Percentiles rank a stretch among this genome's conserved stretches.
phyloP scores from a whole-genome alignment of 2,888 invertebrate species.

The Pollenia labialis region DNA sequence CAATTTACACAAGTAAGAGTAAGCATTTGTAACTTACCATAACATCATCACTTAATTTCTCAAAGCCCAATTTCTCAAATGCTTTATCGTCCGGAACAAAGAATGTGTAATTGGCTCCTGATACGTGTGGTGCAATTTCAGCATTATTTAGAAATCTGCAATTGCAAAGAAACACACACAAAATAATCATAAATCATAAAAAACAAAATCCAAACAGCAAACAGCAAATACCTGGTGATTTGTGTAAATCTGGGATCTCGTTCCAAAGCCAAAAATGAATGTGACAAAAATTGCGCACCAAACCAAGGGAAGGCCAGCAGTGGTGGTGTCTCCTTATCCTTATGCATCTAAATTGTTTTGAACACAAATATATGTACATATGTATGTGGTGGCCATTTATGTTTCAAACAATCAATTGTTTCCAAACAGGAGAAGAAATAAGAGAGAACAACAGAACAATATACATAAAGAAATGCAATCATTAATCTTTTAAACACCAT shows the following conservation, averaged over 20 bases:
- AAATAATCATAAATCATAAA: constrained; percentile 52
- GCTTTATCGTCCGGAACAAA: constrained; percentile 89
- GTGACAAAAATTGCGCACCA: constrained; percentile 87
- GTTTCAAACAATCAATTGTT: not conserved
- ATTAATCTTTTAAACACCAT: constrained; percentile 52
- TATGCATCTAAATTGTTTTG: constrained; percentile 83
- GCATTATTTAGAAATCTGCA: constrained; percentile 86
- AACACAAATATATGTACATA: not conserved
- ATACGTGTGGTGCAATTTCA: constrained; percentile 87
- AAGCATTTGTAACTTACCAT: constrained; percentile 77
- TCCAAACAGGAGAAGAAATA: not conserved
- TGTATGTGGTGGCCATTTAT: not conserved
- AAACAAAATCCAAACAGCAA: constrained; percentile 28
- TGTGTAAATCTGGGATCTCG: constrained; percentile 86
- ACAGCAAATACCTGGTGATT: constrained; percentile 84
- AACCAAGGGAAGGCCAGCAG: constrained; percentile 88
- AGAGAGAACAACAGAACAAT: constrained; percentile 26
- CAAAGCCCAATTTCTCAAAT: constrained; percentile 87
- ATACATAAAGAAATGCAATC: constrained; percentile 42
- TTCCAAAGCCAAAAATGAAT: constrained; percentile 87
- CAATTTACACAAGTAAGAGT: not conserved
- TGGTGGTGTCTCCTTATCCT: constrained; percentile 88
- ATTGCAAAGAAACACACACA: constrained; percentile 37
- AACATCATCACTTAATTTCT: constrained; percentile 86
- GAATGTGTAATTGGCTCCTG: constrained; percentile 88